These are phyloP conservation scores for Formica aserva DNA, from an alignment of 2,888 invertebrate genomes.

Conservation along the genomic window DNA sequence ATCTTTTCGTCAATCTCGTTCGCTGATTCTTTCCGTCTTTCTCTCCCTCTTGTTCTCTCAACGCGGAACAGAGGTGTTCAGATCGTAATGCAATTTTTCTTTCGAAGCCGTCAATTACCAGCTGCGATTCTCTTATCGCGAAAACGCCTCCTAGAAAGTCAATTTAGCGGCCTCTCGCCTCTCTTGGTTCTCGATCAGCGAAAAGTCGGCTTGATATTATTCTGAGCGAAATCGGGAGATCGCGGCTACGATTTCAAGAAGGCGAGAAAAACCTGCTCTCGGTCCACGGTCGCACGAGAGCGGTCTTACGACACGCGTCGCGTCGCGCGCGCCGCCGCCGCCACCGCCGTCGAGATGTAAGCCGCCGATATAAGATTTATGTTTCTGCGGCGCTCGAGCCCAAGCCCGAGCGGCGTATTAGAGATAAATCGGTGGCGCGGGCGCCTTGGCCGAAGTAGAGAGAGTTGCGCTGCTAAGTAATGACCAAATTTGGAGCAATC, in stretches of 20 bases:
- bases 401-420: slow-evolving; percentile 65
- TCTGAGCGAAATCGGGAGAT: slow-evolving; percentile 67
- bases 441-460: slow-evolving; percentile 44
- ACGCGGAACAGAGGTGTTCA: slow-evolving; percentile 46
- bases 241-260: slow-evolving; percentile 59
- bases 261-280: slow-evolving; percentile 70
- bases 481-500: slow-evolving; percentile 70
- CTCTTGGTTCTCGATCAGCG: slow-evolving; percentile 45
- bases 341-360: slow-evolving; percentile 61
- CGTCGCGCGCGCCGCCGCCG: slow-evolving; percentile 57
- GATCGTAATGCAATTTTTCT: slow-evolving; percentile 66
- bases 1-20: slow-evolving; percentile 48
- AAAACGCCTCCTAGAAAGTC: slow-evolving; percentile 70
- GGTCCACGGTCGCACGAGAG: slow-evolving; percentile 50
- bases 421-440: slow-evolving; percentile 70
- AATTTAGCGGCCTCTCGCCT: slow-evolving; percentile 66
- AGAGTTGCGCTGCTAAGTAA: slow-evolving; percentile 64
- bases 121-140: slow-evolving; percentile 60
- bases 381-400: slow-evolving; percentile 63
- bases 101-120: slow-evolving; percentile 71
- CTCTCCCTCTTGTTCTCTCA: slow-evolving; percentile 36
- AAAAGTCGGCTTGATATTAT: slow-evolving; percentile 68
- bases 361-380: slow-evolving; percentile 74
- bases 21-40: background rate
- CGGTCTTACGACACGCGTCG: slow-evolving; percentile 74